phyloP scores from a whole-genome alignment of 1,140 invertebrate species.

The Zeugodacus cucurbitae region DNA sequence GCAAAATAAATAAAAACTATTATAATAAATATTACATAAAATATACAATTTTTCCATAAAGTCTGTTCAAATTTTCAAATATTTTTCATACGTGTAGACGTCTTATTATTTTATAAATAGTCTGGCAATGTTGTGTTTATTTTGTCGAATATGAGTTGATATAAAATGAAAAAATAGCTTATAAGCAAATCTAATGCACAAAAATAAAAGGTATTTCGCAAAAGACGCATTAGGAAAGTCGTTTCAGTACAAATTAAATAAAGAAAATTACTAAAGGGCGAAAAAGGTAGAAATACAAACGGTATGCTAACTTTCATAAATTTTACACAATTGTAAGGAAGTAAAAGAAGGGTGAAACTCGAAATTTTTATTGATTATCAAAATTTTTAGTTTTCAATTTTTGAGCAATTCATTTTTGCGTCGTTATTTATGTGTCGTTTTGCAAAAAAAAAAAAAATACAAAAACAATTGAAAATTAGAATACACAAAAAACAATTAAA shows the following conservation, averaged over 20 bases:
- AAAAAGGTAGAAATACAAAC: background rate
- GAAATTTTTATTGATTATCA: slow-evolving; percentile 5
- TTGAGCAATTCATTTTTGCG: slow-evolving; percentile 11
- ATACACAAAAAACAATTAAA: background rate
- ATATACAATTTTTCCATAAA: no score
- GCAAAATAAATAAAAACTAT: no score
- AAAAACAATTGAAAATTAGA: background rate
- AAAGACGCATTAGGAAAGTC: slow-evolving; percentile 6
- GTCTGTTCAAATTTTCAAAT: no score
- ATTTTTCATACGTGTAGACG: no score
- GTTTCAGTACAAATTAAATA: slow-evolving; percentile 8
- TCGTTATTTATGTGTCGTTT: slow-evolving; percentile 1
- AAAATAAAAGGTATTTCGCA: slow-evolving; percentile 34
- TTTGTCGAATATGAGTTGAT: slow-evolving; percentile 17
- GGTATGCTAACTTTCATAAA: background rate
- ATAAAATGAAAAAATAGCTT: background rate
- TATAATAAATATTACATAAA: no score
- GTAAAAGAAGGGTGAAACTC: background rate
- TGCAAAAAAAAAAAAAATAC: background rate
- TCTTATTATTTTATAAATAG: background rate
- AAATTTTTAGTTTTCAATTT: slow-evolving; percentile 31
- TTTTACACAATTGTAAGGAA: background rate
- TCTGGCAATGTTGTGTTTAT: background rate
- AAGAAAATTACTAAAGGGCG: background rate
- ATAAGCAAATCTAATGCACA: slow-evolving; percentile 30